Base-by-base conservation (phyloP, 2,797 vertebrate genomes). In the Falco rusticolus region DNA sequence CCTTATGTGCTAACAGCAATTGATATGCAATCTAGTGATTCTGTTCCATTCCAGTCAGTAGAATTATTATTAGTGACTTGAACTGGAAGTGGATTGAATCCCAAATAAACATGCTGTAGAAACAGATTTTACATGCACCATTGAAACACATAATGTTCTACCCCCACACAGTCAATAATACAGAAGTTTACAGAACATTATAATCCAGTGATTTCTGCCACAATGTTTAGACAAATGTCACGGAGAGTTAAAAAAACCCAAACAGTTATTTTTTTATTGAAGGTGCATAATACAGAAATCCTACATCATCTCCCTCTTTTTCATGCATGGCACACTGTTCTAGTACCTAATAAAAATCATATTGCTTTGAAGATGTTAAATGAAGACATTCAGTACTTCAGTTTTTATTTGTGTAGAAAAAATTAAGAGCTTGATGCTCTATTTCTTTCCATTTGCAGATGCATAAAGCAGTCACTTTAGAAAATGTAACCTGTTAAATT, bases 401-500 rank as follows among this genome's bases (percentile, higher is more conserved):
- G 54, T 56, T 96, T 97, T 94, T 92, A 97, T 95, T 96, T 89
- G 80, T 74, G 66, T 53, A 90, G 71, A 65, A 94, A 93, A 96
- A 96, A 96, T 87, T 91, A 94, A 95, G 54, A 97, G 86, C 92
- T 93, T 91, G 87, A 96, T 96, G 84, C 72, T 96, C 95, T 96
- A 89, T 94, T 97, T 97, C 94, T 97, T 97, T 95, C 94, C 86
- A 97, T 98, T 98, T 98, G 91, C 94, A 97, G 79, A 98, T 93
- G 91, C 97, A 98, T 97, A 98, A 98, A 98, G 79, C 91, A 97
- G 94, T 97, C 95, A 89, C 95, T 98, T 97, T 92, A 97, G 97
- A 97, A 98, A 98, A 98, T 97, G 96, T 98, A 97, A 88, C 88
- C 87, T 94, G 95, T 96, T 95, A 97, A 98, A 98, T 98, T 97